Base-by-base conservation (phyloP, 2,888 invertebrate genomes). In the Diplolepis rosae region DNA sequence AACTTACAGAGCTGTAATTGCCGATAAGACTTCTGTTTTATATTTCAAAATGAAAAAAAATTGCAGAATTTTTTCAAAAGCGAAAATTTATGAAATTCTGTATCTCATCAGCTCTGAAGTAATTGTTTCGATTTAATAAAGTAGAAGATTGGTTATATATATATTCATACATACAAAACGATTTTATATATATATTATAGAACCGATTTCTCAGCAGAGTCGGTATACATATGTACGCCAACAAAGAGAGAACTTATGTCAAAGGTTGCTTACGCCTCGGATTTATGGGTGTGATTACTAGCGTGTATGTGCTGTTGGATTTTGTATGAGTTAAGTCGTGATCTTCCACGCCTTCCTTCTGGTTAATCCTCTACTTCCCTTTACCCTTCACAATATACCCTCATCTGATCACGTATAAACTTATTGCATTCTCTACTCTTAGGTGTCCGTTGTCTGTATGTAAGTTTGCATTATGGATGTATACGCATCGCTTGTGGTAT, bases 211-310 rank as follows among this genome's bases (percentile, higher is more conserved):
- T 11, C 68, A 65, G 65, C 35, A 32, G 18, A 24, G 65, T 65
- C 65, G 61, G 69, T 65, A 50, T 27, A 52, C 42, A 66, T 22
- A 5, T 30, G 45, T 68, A 27, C 69, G 45, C 42, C 30, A 70
- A 42, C 66, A 70, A 67, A 70, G 61, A 61, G 70, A 73, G 79
- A 83, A 82, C 82, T 79, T 81, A 82, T 83, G 82, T 80, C 83
- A 80, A 80, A 80, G 80, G 79, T 84, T 83, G 83, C 80, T 83
- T 83, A 80, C 80, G 79, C 78, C 77, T 82, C 76, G 83, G 82
- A 84, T 84, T 84, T 84, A 84, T 83, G 82, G 80, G 79, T 84
- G 81, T 84, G 84, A 84, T 84, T 84, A 83, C 80, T 79, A 76
- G 75, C 78, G 78, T 77, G 79, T 79, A 77, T 79, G 77, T 76